phyloP scores from a whole-genome alignment of 2,888 invertebrate species.

The Stenoptilia bipunctidactyla region DNA sequence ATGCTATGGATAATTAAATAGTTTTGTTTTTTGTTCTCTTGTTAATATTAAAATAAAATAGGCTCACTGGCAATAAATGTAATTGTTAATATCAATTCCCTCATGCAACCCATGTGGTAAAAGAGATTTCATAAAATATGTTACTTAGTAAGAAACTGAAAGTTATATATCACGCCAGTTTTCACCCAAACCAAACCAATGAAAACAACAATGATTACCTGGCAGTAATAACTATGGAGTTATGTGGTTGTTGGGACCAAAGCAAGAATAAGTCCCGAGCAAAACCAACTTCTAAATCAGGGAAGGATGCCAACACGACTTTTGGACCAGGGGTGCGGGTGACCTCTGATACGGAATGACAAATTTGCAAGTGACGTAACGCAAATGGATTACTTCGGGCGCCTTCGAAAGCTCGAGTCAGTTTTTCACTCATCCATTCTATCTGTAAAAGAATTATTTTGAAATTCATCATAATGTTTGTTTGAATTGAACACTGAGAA shows the following conservation, averaged over 20 bases:
- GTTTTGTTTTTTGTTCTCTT: too few species aligned
- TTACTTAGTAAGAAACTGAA: not conserved
- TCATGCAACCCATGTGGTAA: too few species aligned
- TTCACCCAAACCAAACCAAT: not conserved
- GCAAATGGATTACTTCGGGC: conserved; percentile 96
- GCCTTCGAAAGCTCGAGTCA: conserved; percentile 93
- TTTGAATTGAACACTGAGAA: too few species aligned
- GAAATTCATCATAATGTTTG: too few species aligned
- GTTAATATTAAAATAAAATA: too few species aligned
- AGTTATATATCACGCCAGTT: too few species aligned
- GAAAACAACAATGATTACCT: conserved; percentile 69
- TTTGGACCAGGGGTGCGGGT: conserved; percentile 79
- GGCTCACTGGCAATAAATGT: too few species aligned
- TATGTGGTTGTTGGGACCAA: conserved; percentile 93
- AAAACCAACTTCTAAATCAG: conserved; percentile 96
- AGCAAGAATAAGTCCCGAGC: conserved; percentile 93
- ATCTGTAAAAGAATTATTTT: conserved; percentile 78
- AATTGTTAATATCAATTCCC: too few species aligned
- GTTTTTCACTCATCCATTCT: conserved; percentile 99
- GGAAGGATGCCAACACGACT: conserved; percentile 94
- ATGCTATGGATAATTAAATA: too few species aligned
- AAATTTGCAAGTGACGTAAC: conserved; percentile 92
- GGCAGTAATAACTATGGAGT: conserved; percentile 94
- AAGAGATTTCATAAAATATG: too few species aligned
- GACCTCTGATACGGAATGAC: conserved; percentile 92